Conservation (phyloP, 2,113 vertebrate species). For the Antechinus stuartii region DNA sequence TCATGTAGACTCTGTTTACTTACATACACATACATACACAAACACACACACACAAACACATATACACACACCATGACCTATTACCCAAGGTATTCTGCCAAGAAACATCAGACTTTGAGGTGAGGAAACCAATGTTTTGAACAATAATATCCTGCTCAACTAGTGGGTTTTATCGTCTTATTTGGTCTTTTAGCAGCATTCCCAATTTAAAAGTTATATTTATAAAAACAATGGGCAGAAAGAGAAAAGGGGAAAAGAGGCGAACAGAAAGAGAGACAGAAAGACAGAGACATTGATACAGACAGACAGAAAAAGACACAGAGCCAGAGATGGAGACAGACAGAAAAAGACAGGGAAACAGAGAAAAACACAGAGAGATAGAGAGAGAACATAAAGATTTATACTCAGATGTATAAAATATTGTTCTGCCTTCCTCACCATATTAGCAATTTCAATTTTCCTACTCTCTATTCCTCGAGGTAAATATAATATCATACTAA, state of each 20-base stretch:
- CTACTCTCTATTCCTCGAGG: neutral
- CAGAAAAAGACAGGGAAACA: neutral
- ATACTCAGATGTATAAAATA: neutral
- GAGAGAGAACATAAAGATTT: neutral
- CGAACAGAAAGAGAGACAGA: neutral
- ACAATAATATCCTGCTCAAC: neutral
- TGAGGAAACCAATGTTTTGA: neutral
- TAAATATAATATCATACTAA: neutral
- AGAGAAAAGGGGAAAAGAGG: neutral
- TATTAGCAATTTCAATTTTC: neutral
- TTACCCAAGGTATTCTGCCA: constrained; percentile 8
- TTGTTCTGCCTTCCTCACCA: neutral
- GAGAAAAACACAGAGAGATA: neutral
- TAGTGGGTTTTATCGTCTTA: constrained; percentile 2
- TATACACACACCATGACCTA: neutral
- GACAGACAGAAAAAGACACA: neutral
- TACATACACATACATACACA: constrained; percentile 3
- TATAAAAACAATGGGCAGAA: neutral
- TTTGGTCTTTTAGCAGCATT: constrained; percentile 6
- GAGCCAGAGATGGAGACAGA: neutral
- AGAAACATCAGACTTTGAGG: neutral
- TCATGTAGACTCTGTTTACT: neutral
- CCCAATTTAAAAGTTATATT: constrained; percentile 18
- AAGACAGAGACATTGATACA: neutral
- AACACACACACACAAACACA: neutral